Evolutionary conservation across 2,888 invertebrate genomes (phyloP), one percentile per base, ranked within the genome.

Genomic region (Brachypterus glaber): DNA sequence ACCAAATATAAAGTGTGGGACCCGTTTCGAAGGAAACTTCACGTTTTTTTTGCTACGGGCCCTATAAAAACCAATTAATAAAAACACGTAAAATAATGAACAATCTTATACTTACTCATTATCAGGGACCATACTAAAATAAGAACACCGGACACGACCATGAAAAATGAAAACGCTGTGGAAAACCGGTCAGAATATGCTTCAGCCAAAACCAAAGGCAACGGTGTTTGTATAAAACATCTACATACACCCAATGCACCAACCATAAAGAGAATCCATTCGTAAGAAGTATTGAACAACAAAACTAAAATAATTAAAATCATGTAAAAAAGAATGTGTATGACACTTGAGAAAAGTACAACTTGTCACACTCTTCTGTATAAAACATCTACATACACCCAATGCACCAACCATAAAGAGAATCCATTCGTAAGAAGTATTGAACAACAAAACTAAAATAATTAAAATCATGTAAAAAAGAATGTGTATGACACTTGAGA

Each of bases 91-190:
- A n/a, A n/a, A n/a, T n/a, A n/a, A n/a, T n/a, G n/a, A n/a, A n/a
- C n/a, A n/a, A n/a, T n/a, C n/a, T n/a, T n/a, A n/a, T n/a, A 44
- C 68, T 68, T 59, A 72, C 84, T 82, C 50, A 79, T 75, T 39
- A 82, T 57, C 2, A 80, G 79, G 33, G 82, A 81, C 37, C 79
- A 73, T n/a, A 77, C 49, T 18, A 82, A 71, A 60, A 77, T 77
- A 3, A 79, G 68, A 16, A 75, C 65, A 1, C 83, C 85, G 44
- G 77, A 79, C 40, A 83, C 74, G 15, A 83, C 72, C 58, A 82
- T 81, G 51, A 76, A 82, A 26, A 85, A 62, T 0, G 83, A 80
- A 51, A 82, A 73, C 0, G 83, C 84, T 1, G 79, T 79, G 4
- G 82, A 76, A 52, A 82, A 83, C 49, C 78, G 70, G 33, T 82